Percentiles rank a stretch among this genome's conserved stretches.
These are phyloP conservation scores for Anhinga anhinga DNA, from an alignment of 2,113 vertebrate genomes.

Conservation along the genomic window DNA sequence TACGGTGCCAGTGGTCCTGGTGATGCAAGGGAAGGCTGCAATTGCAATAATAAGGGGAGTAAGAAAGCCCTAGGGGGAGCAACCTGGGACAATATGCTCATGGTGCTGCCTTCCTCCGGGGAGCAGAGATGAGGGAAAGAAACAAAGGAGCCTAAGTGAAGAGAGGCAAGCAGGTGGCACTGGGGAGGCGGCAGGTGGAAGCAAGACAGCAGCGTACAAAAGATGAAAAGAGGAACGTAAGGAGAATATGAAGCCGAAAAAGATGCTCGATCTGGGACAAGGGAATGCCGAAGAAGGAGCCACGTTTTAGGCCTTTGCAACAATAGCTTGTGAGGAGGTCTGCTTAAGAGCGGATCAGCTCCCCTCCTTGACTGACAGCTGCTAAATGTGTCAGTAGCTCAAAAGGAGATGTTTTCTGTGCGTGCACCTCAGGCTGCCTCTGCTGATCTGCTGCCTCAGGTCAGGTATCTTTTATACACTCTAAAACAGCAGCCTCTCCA, in stretches of 20 bases:
- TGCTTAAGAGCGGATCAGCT: slow-evolving; percentile 4
- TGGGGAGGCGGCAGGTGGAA: not conserved
- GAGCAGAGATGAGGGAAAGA: not conserved
- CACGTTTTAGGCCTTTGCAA: not conserved
- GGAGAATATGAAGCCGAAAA: not conserved
- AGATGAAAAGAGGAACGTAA: not conserved
- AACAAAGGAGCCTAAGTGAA: not conserved
- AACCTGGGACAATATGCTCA: not conserved
- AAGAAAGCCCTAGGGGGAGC: not conserved
- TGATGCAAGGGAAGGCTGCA: not conserved
- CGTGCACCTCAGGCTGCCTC: slow-evolving; percentile 3
- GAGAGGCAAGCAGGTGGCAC: not conserved
- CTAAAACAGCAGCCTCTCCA: slow-evolving; percentile 3
- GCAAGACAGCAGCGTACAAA: not conserved
- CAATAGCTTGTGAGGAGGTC: slow-evolving; percentile 1
- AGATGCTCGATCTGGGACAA: not conserved
- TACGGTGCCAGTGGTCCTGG: not conserved
- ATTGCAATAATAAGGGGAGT: not conserved
- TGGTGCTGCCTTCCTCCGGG: not conserved
- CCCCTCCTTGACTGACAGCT: slow-evolving; percentile 43
- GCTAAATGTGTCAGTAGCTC: slow-evolving; percentile 8
- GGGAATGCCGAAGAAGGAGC: not conserved
- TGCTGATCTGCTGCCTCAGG: not conserved
- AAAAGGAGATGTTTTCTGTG: slow-evolving; percentile 20
- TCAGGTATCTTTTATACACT: not conserved